Base-by-base conservation (phyloP, 2,888 invertebrate species). In the Macrosoma leucophasiata region DNA sequence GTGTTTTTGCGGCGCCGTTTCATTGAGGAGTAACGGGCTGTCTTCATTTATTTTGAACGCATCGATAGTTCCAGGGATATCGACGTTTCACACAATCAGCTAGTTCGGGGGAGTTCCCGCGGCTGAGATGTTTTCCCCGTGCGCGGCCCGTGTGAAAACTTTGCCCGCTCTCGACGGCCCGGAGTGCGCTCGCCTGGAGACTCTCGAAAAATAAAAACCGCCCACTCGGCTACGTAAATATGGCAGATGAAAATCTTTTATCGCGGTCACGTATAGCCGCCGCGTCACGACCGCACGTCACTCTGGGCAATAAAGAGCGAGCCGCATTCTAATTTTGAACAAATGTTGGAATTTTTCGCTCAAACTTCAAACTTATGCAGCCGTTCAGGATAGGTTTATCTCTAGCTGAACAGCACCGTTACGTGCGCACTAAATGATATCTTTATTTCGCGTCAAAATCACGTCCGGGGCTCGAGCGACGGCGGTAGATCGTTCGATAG, bases 211-310 rank as follows among this genome's bases (percentile, higher is more conserved):
- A 79, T 74, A 79, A 82, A 82, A 81, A 77, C 81, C 82, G 73
- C 81, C 82, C 82, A 82, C 82, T 81, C 76, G 62, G 66, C 76
- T 60, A 71, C 75, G 81, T 81, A 82, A 82, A 84, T 82, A 84
- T 78, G 74, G 78, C 74, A 82, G 84, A 84, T 84, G 82, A 75
- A 81, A 79, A 82, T 84, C 84, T 84, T 81, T 84, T 84, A 84
- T 84, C 84, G 72, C 71, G 75, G 82, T 82, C 84, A 84, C 84
- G 84, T 84, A 81, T 71, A 72, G 58, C 63, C 62, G 74, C 69
- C 55, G 72, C 77, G 77, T 81, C 84, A 84, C 82, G 82, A 82
- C 61, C 74, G 77, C 73, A 60, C 76, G 76, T 81, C 82, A 84
- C 79, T 79, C 75, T 60, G 55, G 57, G 65, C 73, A 65, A 76